A percentile compares a stretch with the other conserved stretches of the same genome.
Conservation (phyloP, 2,797 vertebrate species). For the Sebastes vulpes region DNA sequence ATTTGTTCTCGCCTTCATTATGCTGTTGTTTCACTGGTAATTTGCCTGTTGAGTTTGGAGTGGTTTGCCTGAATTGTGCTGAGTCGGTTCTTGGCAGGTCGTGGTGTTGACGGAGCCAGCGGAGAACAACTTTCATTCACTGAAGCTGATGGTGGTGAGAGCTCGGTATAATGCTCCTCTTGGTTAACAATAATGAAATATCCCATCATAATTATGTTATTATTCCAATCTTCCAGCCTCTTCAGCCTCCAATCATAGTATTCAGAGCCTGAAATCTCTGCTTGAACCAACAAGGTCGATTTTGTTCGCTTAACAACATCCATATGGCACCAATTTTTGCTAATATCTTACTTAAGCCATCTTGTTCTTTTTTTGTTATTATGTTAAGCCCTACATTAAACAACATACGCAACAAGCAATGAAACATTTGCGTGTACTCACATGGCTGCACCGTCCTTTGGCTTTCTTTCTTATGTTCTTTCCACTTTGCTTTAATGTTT, state of each 20-base stretch:
- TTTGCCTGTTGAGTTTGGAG: conserved; percentile 19
- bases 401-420: not conserved
- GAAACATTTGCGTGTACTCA: not conserved
- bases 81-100: conserved; percentile 41
- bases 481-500: not conserved
- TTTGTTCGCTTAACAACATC: conserved; percentile 10
- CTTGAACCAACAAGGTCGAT: not conserved
- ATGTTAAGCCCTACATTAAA: not conserved
- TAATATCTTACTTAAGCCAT: not conserved
- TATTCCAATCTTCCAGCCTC: not conserved
- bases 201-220: not conserved
- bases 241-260: not conserved
- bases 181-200: not conserved
- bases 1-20: conserved; percentile 49
- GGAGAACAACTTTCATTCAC: conserved; percentile 7
- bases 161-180: not conserved
- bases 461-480: not conserved
- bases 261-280: not conserved
- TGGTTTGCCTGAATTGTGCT: conserved; percentile 35
- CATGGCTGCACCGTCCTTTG: not conserved
- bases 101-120: conserved; percentile 9
- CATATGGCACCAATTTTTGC: conserved; percentile 12
- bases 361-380: not conserved
- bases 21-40: not conserved
- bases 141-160: not conserved